Percentiles rank a stretch among this genome's conserved stretches.
Conservation (phyloP, 2,797 vertebrate genomes). For the Yasuhikotakia modesta region DNA sequence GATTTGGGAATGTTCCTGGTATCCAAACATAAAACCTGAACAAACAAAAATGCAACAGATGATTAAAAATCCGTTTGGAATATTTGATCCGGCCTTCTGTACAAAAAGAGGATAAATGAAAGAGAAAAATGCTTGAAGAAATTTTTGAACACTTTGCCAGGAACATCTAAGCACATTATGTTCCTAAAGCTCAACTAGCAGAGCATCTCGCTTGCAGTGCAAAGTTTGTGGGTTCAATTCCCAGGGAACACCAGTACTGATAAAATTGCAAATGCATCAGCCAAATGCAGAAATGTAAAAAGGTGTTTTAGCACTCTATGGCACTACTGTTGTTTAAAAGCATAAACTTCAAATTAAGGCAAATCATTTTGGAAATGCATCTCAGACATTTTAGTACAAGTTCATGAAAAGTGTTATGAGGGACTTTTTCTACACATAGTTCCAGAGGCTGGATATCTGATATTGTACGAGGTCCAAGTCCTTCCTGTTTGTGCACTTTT, state of each 20-base stretch:
- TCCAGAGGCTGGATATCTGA: constrained; percentile 25
- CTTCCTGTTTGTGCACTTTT: constrained; percentile 39
- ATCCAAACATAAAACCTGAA: too few relatives aligned
- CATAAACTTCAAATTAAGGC: neutral
- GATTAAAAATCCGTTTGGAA: neutral
- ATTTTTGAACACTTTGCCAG: constrained; percentile 16
- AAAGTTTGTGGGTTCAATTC: too few relatives aligned
- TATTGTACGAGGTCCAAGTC: constrained; percentile 24
- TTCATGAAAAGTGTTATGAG: neutral
- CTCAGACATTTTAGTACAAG: neutral
- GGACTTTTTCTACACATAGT: neutral
- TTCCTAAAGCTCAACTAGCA: too few relatives aligned
- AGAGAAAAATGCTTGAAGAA: neutral
- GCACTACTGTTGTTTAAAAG: neutral
- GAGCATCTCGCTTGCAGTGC: too few relatives aligned
- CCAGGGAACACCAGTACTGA: too few relatives aligned
- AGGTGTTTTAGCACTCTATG: neutral
- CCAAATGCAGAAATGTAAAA: neutral
- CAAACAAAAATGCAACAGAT: neutral
- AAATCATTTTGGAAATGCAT: neutral
- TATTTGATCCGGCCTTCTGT: neutral
- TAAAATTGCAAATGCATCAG: too few relatives aligned
- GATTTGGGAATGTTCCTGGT: too few relatives aligned
- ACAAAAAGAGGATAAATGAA: neutral
- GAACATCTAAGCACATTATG: neutral